These are phyloP conservation scores for Rhinichthys klamathensis DNA, from an alignment of 2,113 vertebrate genomes.

Conservation along the genomic window DNA sequence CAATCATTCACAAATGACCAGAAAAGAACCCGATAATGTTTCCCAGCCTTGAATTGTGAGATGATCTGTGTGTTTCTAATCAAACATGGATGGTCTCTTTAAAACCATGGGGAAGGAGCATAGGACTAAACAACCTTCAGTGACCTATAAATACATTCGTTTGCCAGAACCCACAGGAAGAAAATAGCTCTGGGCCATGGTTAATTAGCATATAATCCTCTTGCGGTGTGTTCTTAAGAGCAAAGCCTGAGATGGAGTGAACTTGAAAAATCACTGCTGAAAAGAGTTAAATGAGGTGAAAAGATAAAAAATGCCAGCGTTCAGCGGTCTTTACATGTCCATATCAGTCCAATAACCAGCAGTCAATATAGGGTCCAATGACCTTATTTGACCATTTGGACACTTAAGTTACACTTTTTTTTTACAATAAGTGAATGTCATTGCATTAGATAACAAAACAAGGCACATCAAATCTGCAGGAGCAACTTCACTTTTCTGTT, in stretches of 20 bases:
- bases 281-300: not conserved
- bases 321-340: not conserved
- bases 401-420: not conserved
- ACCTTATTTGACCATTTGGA: not conserved
- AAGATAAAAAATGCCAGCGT: not conserved
- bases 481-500: not conserved
- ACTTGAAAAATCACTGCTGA: constrained; percentile 24
- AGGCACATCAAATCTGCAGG: not conserved
- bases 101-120: not conserved
- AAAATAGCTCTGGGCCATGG: constrained; percentile 43
- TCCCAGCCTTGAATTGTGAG: not conserved
- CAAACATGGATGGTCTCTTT: not conserved
- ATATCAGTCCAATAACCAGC: not conserved
- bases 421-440: not conserved
- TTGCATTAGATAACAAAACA: not conserved
- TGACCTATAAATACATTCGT: constrained; percentile 38
- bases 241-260: constrained; percentile 37
- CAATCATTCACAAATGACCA: not conserved
- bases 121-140: constrained; percentile 36
- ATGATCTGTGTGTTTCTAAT: constrained; percentile 4
- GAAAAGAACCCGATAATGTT: not conserved
- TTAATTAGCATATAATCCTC: constrained; percentile 54
- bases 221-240: constrained; percentile 34
- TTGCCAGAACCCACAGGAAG: constrained; percentile 19
- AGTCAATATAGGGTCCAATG: not conserved